Evolutionary conservation across 2,888 invertebrate genomes (phyloP).

Genomic region (Desoria tigrina): DNA sequence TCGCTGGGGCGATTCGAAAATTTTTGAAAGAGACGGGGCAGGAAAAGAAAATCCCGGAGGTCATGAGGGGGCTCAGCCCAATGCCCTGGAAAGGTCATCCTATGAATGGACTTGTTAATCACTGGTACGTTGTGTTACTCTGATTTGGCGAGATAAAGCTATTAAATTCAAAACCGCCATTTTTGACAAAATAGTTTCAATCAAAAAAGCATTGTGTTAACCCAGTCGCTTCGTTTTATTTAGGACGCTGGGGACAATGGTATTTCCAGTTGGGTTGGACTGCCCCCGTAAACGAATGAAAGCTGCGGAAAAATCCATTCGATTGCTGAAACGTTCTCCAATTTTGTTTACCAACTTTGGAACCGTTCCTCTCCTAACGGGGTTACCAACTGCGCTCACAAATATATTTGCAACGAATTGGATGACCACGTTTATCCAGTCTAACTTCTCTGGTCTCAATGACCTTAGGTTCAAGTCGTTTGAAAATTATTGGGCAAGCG

Average conservation of each 20-base stretch:
- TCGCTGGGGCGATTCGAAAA: slow-evolving; percentile 47
- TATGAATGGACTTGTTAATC: slow-evolving; percentile 38
- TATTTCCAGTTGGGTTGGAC: slow-evolving; percentile 28
- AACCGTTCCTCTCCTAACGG: slow-evolving; percentile 35
- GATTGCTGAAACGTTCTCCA: slow-evolving; percentile 32
- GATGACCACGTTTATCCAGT: slow-evolving; percentile 43
- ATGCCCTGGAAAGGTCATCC: slow-evolving; percentile 46
- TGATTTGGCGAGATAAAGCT: not conserved
- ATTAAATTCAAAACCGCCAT: no score
- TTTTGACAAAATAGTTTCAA: not conserved
- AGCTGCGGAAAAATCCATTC: slow-evolving; percentile 24
- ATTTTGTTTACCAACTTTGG: slow-evolving; percentile 40
- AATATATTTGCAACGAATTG: slow-evolving; percentile 42
- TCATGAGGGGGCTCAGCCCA: slow-evolving; percentile 40
- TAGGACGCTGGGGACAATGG: slow-evolving; percentile 40
- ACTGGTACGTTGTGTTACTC: no score
- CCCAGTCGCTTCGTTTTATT: not conserved
- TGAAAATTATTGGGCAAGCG: slow-evolving; percentile 20
- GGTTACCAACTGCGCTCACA: slow-evolving; percentile 35
- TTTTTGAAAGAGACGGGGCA: slow-evolving; percentile 40
- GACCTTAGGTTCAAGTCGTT: slow-evolving; percentile 15
- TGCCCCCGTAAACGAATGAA: slow-evolving; percentile 21
- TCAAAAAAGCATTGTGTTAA: no score
- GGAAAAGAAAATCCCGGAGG: slow-evolving; percentile 25
- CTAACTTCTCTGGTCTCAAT: slow-evolving; percentile 35